Evolutionary conservation across 2,888 invertebrate species (phyloP).

Genomic region (Pediacus dermestoides): DNA sequence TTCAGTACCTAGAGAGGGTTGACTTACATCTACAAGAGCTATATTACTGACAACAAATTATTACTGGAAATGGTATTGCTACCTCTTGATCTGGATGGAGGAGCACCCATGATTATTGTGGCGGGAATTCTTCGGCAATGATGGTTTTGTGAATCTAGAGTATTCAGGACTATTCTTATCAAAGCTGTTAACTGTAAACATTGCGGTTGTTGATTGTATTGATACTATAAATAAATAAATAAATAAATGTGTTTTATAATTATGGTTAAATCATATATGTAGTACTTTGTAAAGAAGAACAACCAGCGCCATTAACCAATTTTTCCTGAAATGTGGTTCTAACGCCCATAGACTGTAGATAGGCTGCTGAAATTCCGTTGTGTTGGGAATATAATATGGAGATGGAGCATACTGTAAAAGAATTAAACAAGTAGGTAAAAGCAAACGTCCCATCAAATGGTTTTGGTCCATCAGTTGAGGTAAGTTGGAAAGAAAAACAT

Average conservation of each 20-base stretch:
- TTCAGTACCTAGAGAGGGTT: constrained; percentile 70
- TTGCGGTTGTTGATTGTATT: constrained; percentile 69
- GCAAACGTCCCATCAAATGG: constrained; percentile 84
- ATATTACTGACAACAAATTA: constrained; percentile 1
- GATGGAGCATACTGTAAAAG: constrained; percentile 81
- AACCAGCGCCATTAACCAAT: constrained; percentile 90
- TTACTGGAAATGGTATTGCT: constrained; percentile 28
- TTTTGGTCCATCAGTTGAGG: constrained; percentile 95
- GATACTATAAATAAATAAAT: constrained; percentile 55
- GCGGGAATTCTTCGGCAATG: constrained; percentile 83
- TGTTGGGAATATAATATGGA: constrained; percentile 58
- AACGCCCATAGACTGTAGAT: constrained; percentile 85
- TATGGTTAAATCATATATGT: constrained; percentile 2
- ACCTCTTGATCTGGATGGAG: constrained; percentile 66
- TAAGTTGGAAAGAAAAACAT: constrained; percentile 89
- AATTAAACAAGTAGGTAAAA: constrained; percentile 80
- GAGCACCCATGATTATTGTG: constrained; percentile 71
- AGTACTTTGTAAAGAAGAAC: constrained; percentile 92
- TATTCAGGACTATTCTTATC: constrained; percentile 86
- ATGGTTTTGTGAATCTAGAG: constrained; percentile 88
- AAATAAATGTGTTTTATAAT: constrained; percentile 4
- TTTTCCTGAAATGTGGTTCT: constrained; percentile 80
- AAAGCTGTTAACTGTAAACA: constrained; percentile 73
- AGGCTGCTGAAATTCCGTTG: constrained; percentile 59
- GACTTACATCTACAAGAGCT: constrained; percentile 62